Conservation (phyloP, 1,140 invertebrate species). For the Bombus ignitus region DNA sequence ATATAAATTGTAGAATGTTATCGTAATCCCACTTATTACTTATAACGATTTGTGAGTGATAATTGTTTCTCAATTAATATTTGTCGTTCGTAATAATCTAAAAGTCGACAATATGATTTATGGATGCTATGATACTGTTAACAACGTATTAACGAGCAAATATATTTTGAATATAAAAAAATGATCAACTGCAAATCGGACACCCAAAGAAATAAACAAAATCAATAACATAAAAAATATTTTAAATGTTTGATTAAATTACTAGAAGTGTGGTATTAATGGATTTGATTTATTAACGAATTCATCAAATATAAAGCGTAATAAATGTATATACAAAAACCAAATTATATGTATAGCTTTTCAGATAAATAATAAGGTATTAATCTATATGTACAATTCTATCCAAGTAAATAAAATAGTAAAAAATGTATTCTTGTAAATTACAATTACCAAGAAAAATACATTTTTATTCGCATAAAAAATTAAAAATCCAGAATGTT, state of each 20-base stretch:
- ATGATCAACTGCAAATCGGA: too few relatives aligned
- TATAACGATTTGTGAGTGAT: too few relatives aligned
- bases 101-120: neutral
- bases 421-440: neutral
- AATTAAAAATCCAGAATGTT: neutral
- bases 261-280: too few relatives aligned
- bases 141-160: too few relatives aligned
- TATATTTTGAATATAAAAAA: neutral
- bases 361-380: too few relatives aligned
- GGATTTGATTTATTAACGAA: neutral
- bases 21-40: neutral
- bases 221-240: neutral
- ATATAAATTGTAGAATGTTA: neutral
- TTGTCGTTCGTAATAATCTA: neutral
- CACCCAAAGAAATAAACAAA: neutral
- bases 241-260: too few relatives aligned
- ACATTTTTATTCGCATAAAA: neutral
- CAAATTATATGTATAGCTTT: too few relatives aligned
- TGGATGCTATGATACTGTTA: neutral
- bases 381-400: too few relatives aligned
- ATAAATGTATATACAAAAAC: neutral
- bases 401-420: neutral
- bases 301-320: neutral
- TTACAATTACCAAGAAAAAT: neutral
- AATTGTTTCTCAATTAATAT: neutral